phyloP scores from a whole-genome alignment of 35 echinoderm and acorn worm species.

The Lytechinus variegatus region DNA sequence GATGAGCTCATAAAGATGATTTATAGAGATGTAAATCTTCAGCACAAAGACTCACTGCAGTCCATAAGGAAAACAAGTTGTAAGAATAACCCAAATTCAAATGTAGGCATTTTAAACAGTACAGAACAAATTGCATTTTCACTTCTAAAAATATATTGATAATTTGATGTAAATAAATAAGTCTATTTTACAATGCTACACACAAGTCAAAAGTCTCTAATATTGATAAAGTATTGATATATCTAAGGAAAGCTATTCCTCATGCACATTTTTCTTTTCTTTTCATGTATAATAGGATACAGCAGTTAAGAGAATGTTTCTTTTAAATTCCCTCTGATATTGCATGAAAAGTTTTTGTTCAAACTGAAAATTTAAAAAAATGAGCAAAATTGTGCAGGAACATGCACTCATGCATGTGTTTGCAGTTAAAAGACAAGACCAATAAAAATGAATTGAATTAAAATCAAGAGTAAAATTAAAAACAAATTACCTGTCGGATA shows the following conservation, averaged over 20 bases:
- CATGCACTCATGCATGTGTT: too few relatives aligned
- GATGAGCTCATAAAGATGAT: background rate
- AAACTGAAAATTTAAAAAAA: too few relatives aligned
- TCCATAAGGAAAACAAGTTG: background rate
- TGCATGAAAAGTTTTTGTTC: too few relatives aligned
- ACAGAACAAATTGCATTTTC: background rate
- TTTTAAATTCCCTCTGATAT: background rate
- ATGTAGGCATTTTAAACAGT: background rate
- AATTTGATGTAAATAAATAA: slow-evolving; percentile 7
- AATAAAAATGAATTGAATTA: too few relatives aligned
- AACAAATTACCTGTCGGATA: too few relatives aligned
- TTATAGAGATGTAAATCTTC: background rate
- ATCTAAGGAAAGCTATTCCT: background rate
- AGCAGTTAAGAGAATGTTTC: background rate
- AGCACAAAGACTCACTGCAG: background rate
- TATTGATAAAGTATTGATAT: background rate
- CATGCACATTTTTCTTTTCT: background rate
- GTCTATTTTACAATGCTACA: background rate
- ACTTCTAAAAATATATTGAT: background rate
- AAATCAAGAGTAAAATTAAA: too few relatives aligned
- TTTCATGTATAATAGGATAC: background rate
- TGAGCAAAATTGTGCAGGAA: too few relatives aligned
- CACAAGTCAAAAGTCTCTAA: background rate
- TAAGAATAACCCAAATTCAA: background rate
- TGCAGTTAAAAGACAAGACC: too few relatives aligned